These are phyloP conservation scores for Onthophagus taurus DNA, from an alignment of 1,140 invertebrate genomes.

Conservation along the genomic window DNA sequence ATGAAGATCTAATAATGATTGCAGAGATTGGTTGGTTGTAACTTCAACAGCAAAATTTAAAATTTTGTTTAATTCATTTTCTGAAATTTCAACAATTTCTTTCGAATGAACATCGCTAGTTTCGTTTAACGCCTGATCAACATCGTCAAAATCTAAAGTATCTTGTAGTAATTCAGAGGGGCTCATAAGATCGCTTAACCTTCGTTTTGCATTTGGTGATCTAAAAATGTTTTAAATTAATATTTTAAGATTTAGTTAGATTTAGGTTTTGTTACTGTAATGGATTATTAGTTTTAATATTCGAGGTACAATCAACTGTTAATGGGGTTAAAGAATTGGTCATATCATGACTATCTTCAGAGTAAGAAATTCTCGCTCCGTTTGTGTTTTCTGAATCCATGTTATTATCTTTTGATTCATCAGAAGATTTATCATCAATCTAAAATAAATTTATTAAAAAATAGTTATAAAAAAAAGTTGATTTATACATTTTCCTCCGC, in stretches of 20 bases:
- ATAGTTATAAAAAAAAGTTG: neutral
- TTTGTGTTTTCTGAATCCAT: slow-evolving; percentile 36
- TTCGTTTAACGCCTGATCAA: slow-evolving; percentile 33
- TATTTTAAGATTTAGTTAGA: slow-evolving; percentile 4
- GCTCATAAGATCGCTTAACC: slow-evolving; percentile 29
- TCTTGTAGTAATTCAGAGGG: slow-evolving; percentile 34
- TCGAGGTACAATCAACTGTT: slow-evolving; percentile 28
- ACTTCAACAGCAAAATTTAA: slow-evolving; percentile 46
- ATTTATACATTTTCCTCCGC: neutral
- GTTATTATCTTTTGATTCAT: slow-evolving; percentile 46
- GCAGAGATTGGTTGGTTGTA: slow-evolving; percentile 45
- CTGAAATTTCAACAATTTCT: slow-evolving; percentile 46
- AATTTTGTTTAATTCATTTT: slow-evolving; percentile 48
- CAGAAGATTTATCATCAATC: slow-evolving; percentile 27
- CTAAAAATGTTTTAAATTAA: slow-evolving; percentile 18
- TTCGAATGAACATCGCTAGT: slow-evolving; percentile 22
- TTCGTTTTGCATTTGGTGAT: slow-evolving; percentile 21
- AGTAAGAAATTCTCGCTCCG: slow-evolving; percentile 21
- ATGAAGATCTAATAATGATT: slow-evolving; percentile 52
- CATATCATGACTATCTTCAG: slow-evolving; percentile 10
- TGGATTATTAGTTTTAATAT: slow-evolving; percentile 17
- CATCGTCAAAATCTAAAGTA: slow-evolving; percentile 33
- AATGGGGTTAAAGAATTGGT: slow-evolving; percentile 14
- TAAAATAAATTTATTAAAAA: slow-evolving; percentile 7
- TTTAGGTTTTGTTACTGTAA: slow-evolving; percentile 19